Percentiles rank a stretch among this genome's conserved stretches.
These are phyloP conservation scores for Gracilinanus agilis DNA, from an alignment of 2,113 vertebrate species.

Conservation along the genomic window DNA sequence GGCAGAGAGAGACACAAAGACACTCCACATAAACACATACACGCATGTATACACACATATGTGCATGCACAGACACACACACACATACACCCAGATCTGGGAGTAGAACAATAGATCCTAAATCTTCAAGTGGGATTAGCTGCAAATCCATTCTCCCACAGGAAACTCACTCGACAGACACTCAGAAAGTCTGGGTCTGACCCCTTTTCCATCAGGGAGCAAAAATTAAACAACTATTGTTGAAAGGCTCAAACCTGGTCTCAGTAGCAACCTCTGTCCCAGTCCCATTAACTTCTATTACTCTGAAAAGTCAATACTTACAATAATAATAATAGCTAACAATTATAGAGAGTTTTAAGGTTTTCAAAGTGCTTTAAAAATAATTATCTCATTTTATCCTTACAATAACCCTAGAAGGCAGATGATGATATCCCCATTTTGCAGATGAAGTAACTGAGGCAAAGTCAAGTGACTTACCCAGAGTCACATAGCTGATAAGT, in stretches of 20 bases:
- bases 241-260: slow-evolving; percentile 12
- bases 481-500: not conserved
- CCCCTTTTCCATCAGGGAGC: slow-evolving; percentile 8
- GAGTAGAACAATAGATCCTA: no score
- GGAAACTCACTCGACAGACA: not conserved
- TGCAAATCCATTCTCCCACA: not conserved
- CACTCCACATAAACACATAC: not conserved
- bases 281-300: not conserved
- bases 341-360: not conserved
- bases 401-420: not conserved
- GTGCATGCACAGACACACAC: not conserved
- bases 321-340: not conserved
- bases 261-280: not conserved
- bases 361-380: not conserved
- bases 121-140: not conserved
- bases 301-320: not conserved
- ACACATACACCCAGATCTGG: not conserved
- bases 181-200: not conserved
- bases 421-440: not conserved
- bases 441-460: not conserved
- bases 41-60: not conserved
- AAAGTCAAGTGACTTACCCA: not conserved
- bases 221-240: slow-evolving; percentile 2
- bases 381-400: not conserved
- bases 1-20: not conserved